Conservation (phyloP, 2,797 vertebrate genomes). For the Esox masquinongy region DNA sequence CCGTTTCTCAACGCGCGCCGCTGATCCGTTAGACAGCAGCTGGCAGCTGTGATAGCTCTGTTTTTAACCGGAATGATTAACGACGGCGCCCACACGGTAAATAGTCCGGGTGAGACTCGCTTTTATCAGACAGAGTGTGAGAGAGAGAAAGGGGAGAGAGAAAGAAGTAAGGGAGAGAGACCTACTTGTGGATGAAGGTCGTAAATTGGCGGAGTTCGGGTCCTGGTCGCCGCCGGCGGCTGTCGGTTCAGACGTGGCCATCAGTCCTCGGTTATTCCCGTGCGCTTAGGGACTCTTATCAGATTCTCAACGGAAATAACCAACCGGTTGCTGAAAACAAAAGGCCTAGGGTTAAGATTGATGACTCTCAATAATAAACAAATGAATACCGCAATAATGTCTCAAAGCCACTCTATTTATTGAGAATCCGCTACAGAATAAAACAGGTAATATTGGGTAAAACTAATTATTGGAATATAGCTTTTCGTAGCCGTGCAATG, state of each 20-base stretch:
- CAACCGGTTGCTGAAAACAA: conserved; percentile 51
- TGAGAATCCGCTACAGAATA: background rate
- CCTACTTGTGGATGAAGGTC: conserved; percentile 90
- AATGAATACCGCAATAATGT: conserved; percentile 4
- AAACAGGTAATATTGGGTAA: background rate
- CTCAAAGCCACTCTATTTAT: background rate
- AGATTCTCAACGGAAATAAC: conserved; percentile 51
- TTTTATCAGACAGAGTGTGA: conserved; percentile 56
- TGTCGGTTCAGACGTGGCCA: conserved; percentile 91
- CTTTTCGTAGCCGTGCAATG: background rate
- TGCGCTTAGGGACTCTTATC: conserved; percentile 31
- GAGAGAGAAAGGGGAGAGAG: conserved; percentile 18
- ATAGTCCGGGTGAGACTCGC: conserved; percentile 66
- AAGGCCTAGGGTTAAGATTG: conserved; percentile 50
- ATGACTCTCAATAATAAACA: conserved; percentile 10
- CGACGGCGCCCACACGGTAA: conserved; percentile 68
- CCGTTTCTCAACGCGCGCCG: conserved; percentile 43
- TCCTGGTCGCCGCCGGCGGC: conserved; percentile 84
- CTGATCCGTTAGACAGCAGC: conserved; percentile 61
- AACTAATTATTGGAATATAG: background rate
- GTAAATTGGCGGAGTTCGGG: conserved; percentile 87
- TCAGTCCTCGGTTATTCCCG: conserved; percentile 67
- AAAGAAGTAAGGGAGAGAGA: conserved; percentile 41
- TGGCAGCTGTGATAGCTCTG: conserved; percentile 73
- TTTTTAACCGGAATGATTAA: conserved; percentile 79